These are phyloP conservation scores for Napeogenes sylphis DNA, from an alignment of 2,888 invertebrate species.

Conservation along the genomic window DNA sequence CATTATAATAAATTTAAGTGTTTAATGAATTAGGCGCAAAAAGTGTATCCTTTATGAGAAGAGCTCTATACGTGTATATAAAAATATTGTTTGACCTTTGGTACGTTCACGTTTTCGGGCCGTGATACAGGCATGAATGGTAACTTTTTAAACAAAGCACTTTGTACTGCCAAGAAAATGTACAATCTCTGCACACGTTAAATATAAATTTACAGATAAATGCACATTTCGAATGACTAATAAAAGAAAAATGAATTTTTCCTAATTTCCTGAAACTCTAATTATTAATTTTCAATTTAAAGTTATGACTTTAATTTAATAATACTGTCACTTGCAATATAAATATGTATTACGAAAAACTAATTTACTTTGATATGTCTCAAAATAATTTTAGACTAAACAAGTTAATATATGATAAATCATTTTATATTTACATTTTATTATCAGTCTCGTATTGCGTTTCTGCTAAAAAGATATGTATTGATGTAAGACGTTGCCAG, in stretches of 20 bases:
- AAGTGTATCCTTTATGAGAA: neutral
- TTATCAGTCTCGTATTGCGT: no score
- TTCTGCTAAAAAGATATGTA: neutral
- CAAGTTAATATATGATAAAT: no score
- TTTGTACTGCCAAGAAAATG: constrained; percentile 3
- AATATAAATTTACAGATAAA: constrained; percentile 5
- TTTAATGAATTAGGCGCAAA: constrained; percentile 5
- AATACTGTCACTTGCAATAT: no score
- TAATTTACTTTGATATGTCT: no score
- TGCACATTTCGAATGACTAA: neutral
- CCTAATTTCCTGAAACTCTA: no score
- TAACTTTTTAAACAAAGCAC: constrained; percentile 7
- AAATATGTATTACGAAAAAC: no score
- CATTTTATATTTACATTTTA: no score
- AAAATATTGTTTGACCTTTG: constrained; percentile 13
- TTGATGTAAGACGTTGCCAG: neutral
- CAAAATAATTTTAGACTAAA: no score
- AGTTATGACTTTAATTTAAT: no score
- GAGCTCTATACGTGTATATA: neutral
- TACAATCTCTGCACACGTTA: constrained; percentile 1
- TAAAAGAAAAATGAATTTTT: neutral
- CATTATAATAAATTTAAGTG: neutral
- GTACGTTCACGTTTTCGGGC: constrained; percentile 13
- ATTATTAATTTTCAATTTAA: no score
- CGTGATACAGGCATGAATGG: constrained; percentile 13